Evolutionary conservation across 2,113 vertebrate genomes (phyloP), one percentile per base, ranked within the genome.

Genomic region (Carassius carassius): DNA sequence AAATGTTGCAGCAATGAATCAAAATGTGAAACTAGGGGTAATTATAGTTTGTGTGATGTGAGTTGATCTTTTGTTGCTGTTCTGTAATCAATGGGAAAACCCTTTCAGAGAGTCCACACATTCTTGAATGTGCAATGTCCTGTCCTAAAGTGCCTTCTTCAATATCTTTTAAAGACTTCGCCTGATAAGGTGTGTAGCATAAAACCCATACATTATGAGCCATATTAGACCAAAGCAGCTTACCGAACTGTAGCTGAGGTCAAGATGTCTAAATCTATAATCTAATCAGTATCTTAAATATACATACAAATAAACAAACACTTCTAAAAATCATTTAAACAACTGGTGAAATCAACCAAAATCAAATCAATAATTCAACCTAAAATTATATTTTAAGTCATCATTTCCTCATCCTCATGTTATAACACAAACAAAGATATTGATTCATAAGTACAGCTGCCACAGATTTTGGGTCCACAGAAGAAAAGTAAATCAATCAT

Each of bases 221-320:
- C 41, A 23, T 25, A 56, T 65, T 44, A 12, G 0, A 21, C 70
- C 32, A 83, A 51, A 75, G 37, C 19, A 32, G 70, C 70, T 54
- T 81, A 35, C 29, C 37, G 51, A 5, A 82, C 21, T 74, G 23
- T 14, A 67, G 25, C 25, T 21, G 23, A 56, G 62, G 72, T 63
- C 72, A 84, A 32, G 17, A 37, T 51, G 74, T 35, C 23, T 70
- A 73, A 72, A 72, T 37, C 32, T 35, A 29, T 54, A 32, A 49
- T 82, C 67, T 3, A 37, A 65, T 69, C 35, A 5, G 72, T 60
- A 7, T 78, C 4, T 8, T 58, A 60, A 41, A 76, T 19, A 51
- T 63, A 76, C 25, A 51, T 63, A 32, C 17, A 81, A 70, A 51
- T 16, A 35, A 65, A 81, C n/a, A 49, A 73, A 19, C n/a, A 25